Evolutionary conservation across 2,888 invertebrate genomes (phyloP), one percentile per base, ranked within the genome.

Genomic region (Neuroscelio doddi): DNA sequence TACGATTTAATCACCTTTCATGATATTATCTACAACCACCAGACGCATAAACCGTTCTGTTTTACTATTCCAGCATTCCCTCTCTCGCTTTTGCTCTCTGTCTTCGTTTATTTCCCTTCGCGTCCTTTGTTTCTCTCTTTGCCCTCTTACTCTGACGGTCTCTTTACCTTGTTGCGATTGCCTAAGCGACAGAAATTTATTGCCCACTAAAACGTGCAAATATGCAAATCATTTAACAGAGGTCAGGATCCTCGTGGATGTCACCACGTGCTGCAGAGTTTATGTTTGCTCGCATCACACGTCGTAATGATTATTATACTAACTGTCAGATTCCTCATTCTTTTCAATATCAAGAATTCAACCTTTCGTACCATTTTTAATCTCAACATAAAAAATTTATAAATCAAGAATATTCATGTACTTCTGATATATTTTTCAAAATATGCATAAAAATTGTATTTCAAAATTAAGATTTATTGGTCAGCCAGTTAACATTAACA

Each of bases 211-310:
- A 81, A 79, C 73, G 74, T 74, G 75, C 72, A 79, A 78, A 78
- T 79, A 80, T 80, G 80, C 75, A 78, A 79, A 81, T 82, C 75
- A 77, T 75, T 78, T 79, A 74, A 76, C 79, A 78, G 77, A 82
- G 77, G 78, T 81, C 78, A 78, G 78, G 76, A 79, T 79, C 75
- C 76, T 70, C 72, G 72, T 69, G 74, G 72, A 75, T 72, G 68
- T 71, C 66, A 67, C 64, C 64, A 65, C 65, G 64, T 64, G 68
- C 47, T 63, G 53, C 55, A 58, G 59, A 49, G 52, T 61, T 65
- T 56, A 57, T 53, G 46, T 57, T 49, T 39, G 44, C 30, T 42
- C 46, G 32, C 24, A 62, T 47, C 53, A 49, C 49, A 50, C 57
- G 42, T 61, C 51, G 51, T 61, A 52, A 52, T 47, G 30, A 45